Percentiles rank a stretch among this genome's conserved stretches.
Evolutionary conservation across 2,113 vertebrate species (phyloP).

Genomic region (Lucifuga dentata): DNA sequence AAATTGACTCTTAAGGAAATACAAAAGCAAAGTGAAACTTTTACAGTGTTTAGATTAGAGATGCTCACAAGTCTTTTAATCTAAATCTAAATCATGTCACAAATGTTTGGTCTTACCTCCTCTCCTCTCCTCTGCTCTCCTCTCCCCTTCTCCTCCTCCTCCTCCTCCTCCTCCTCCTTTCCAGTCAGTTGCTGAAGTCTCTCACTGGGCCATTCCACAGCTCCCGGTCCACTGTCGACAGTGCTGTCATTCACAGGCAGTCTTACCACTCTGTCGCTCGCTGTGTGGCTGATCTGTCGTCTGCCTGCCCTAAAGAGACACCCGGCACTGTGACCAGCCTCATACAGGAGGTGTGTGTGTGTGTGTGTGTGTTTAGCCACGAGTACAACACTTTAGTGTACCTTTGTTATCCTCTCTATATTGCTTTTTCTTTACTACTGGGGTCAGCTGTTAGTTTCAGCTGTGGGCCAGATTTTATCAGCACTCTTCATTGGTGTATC

Average conservation of each 20-base stretch:
- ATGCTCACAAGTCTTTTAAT: too few species aligned
- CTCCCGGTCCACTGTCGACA: conserved; percentile 15
- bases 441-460: too few species aligned
- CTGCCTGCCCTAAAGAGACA: conserved; percentile 87
- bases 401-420: background rate
- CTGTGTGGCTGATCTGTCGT: conserved; percentile 88
- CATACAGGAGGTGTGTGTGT: conserved; percentile 81
- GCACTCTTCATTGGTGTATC: too few species aligned
- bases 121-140: background rate
- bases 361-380: background rate
- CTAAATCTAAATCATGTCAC: too few species aligned
- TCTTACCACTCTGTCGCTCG: conserved; percentile 87
- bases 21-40: too few species aligned
- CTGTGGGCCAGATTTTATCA: too few species aligned
- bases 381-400: too few species aligned
- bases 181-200: conserved; percentile 84
- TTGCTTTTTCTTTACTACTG: too few species aligned
- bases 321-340: conserved; percentile 81
- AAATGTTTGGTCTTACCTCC: background rate
- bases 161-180: background rate
- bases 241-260: conserved; percentile 84
- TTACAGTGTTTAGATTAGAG: too few species aligned
- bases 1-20: conserved; percentile 35
- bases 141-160: background rate
- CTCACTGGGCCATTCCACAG: conserved; percentile 84